phyloP scores from a whole-genome alignment of 2,113 vertebrate species.

The Butorides virescens region DNA sequence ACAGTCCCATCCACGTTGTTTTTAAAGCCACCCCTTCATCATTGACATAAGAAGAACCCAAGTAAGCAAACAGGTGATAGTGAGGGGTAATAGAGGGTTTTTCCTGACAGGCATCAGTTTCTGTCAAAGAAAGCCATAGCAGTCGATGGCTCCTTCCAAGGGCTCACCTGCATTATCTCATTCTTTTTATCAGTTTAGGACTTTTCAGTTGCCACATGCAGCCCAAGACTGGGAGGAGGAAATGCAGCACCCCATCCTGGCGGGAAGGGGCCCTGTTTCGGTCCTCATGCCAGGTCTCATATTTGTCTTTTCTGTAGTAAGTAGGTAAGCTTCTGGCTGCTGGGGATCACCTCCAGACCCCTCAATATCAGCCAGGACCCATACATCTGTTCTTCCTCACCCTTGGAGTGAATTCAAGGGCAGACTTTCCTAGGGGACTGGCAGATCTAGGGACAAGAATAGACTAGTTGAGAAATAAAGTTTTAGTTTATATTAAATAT shows the following conservation, averaged over 20 bases:
- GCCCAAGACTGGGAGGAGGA: not conserved
- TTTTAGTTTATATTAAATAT: slow-evolving; percentile 68
- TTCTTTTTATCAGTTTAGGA: not conserved
- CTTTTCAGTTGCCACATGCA: not conserved
- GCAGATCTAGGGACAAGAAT: slow-evolving; percentile 37
- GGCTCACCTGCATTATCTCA: slow-evolving; percentile 63
- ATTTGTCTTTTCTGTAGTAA: not conserved
- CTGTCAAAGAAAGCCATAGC: slow-evolving; percentile 78
- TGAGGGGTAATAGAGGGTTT: not conserved
- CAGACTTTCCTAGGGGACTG: slow-evolving; percentile 12
- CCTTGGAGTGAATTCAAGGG: slow-evolving; percentile 28
- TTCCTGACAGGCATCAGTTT: slow-evolving; percentile 43
- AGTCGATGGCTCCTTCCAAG: slow-evolving; percentile 76
- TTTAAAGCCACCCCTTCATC: slow-evolving; percentile 33
- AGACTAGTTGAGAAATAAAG: slow-evolving; percentile 55
- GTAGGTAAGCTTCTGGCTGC: not conserved
- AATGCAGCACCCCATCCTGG: not conserved
- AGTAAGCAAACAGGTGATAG: not conserved
- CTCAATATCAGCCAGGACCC: not conserved
- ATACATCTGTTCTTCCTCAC: slow-evolving; percentile 2
- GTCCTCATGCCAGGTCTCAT: not conserved
- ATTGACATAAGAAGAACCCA: not conserved
- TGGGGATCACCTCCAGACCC: not conserved
- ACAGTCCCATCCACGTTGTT: slow-evolving; percentile 27
- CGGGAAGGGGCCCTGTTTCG: not conserved